Evolutionary conservation across 2,113 vertebrate genomes (phyloP).

Genomic region (Ascaphus truei): DNA sequence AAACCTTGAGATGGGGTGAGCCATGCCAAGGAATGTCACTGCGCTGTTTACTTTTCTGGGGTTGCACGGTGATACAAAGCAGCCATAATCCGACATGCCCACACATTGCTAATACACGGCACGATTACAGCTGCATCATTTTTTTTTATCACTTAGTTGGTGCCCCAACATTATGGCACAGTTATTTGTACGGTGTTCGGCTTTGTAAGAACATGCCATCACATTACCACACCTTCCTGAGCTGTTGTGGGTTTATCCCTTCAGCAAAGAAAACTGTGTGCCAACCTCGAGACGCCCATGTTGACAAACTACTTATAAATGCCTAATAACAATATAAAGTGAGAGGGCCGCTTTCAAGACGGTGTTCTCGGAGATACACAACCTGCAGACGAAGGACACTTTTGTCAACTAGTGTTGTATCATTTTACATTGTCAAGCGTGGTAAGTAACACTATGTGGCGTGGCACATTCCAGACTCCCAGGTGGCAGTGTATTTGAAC

Average conservation of each 20-base stretch:
- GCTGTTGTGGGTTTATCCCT: slow-evolving; percentile 27
- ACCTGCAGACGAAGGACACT: too few relatives aligned
- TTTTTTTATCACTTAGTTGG: neutral
- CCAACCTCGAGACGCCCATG: slow-evolving; percentile 20
- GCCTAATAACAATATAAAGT: neutral
- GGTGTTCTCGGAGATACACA: too few relatives aligned
- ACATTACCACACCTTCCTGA: neutral
- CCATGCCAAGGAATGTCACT: neutral
- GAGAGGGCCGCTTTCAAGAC: neutral
- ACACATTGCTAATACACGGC: neutral
- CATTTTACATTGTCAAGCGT: too few relatives aligned
- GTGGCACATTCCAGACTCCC: too few relatives aligned
- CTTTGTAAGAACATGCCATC: slow-evolving; percentile 14
- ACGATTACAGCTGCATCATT: neutral
- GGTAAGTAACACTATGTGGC: too few relatives aligned
- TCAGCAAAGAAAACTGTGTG: slow-evolving; percentile 15
- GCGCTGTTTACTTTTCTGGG: neutral
- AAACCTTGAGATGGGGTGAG: neutral
- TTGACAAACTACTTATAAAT: slow-evolving; percentile 25
- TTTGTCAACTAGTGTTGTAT: too few relatives aligned
- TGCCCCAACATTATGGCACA: neutral
- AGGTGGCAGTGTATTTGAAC: too few relatives aligned
- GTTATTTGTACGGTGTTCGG: neutral
- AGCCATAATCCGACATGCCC: neutral
- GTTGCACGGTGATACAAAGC: slow-evolving; percentile 15